Conservation (phyloP, 1,140 invertebrate genomes). For the Nymphalis io region DNA sequence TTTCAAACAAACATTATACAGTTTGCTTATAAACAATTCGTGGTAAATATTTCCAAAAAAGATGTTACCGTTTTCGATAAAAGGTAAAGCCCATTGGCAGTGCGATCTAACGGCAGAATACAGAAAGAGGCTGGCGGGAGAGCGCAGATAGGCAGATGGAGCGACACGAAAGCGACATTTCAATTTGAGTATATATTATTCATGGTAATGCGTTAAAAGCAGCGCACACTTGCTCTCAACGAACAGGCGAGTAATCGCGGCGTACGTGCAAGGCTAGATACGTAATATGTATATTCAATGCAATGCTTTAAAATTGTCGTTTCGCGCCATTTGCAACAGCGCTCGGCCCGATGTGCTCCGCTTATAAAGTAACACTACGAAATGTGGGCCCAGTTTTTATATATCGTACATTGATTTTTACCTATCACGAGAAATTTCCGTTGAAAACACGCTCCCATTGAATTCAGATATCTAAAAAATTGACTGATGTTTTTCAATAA, state of each 20-base stretch:
- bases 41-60: slow-evolving; percentile 16
- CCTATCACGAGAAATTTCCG: slow-evolving; percentile 49
- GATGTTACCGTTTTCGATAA: slow-evolving; percentile 34
- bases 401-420: slow-evolving; percentile 48
- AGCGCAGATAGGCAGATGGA: slow-evolving; percentile 64
- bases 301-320: slow-evolving; percentile 77
- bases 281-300: slow-evolving; percentile 68
- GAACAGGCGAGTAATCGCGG: slow-evolving; percentile 68
- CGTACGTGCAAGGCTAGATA: slow-evolving; percentile 65
- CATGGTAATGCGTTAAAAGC: slow-evolving; percentile 81
- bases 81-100: slow-evolving; percentile 69
- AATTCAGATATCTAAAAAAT: slow-evolving; percentile 42
- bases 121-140: slow-evolving; percentile 55
- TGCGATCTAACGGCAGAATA: slow-evolving; percentile 60
- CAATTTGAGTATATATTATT: slow-evolving; percentile 80
- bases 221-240: slow-evolving; percentile 60
- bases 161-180: slow-evolving; percentile 78
- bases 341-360: slow-evolving; percentile 59
- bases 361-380: slow-evolving; percentile 71
- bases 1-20: background rate
- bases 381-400: slow-evolving; percentile 62
- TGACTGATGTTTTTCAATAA: slow-evolving; percentile 38
- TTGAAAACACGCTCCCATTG: slow-evolving; percentile 46
- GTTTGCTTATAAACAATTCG: background rate
- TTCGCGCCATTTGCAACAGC: slow-evolving; percentile 73